Base-by-base conservation (phyloP, 2,888 invertebrate genomes). In the Acanthosoma haemorrhoidale region DNA sequence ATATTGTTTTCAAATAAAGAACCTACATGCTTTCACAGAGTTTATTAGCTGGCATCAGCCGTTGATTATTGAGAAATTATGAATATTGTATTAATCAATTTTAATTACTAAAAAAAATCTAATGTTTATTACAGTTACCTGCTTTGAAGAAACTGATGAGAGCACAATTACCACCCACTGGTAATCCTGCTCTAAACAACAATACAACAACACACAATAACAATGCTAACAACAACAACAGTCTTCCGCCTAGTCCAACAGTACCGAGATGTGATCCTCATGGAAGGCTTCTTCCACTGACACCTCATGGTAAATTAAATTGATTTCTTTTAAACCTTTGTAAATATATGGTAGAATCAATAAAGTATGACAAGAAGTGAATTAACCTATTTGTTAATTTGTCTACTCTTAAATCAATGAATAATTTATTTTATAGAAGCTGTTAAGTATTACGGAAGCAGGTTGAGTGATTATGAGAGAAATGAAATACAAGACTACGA, bases 401-500 rank as follows among this genome's bases (percentile, higher is more conserved):
- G 18, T 75, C 73, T n/a, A n/a, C 29, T 51, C n/a, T 25, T 2
- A 51, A 25, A 18, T 25, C 13, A 51, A 21, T 43, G 2, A 21
- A 21, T 43, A n/a, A 6, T 61, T 25, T 72, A 57, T 18, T 72
- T 82, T 82, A 8, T 86, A 92, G 94, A 94, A 81, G 89, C 92
- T 73, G 82, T 94, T 67, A 91, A 91, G 79, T 84, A 90, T 77
- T 94, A 92, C 81, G 88, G 92, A 72, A 89, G 89, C 75, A 86
- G 90, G 76, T 84, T 96, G 77, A 91, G 94, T 63, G 92, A 92
- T 77, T 94, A 91, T 85, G 96, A 97, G 82, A 86, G 91, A 78
- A 88, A 87, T 76, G 96, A 97, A 82, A 88, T 96, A 74, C 87
- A 92, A 77, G 90, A 93, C 77, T 96, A 93, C 81, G 90, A 93